Evolutionary conservation across 2,888 invertebrate genomes (phyloP), one percentile per base, ranked within the genome.

Genomic region (Diaphora mendica): DNA sequence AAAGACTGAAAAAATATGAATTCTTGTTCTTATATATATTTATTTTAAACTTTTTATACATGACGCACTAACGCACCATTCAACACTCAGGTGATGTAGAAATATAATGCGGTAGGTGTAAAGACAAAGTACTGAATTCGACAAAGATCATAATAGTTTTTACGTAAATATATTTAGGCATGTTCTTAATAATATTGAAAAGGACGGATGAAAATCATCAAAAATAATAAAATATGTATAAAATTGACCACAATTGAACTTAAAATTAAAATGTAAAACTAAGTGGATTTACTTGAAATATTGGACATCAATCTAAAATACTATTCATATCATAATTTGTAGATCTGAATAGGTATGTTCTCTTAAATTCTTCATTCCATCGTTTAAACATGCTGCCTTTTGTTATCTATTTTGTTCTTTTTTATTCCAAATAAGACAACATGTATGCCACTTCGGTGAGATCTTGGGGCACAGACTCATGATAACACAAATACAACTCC

Each of bases 401-500:
- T 9, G 30, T 20, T 48, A 2, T 26, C 23, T 26, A 66, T 3
- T 15, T 15, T 15, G 7, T 13, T 15, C 44, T 0, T 20, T 17
- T 51, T 79, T 87, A 95, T 82, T 95, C 95, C 79, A 95, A 93
- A 91, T 95, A 96, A 72, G 95, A 97, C 7, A 98, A 94, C 82
- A 97, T 96, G 91, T 98, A 99, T 11, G 98, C 98, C 86, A 99
- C 96, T 96, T 99, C 99, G 0, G 99, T 97, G 83, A 98, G 95
- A 94, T 98, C 98, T 92, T 99, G 99, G 0, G 98, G 98, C 23
- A 98, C 96, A 42, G 97, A 97, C 79, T 98, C 98, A 83, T 98
- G 97, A 91, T 98, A 98, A 91, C 99, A 99, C 64, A 99, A 96
- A 88, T 98, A 99, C 20, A 99, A 94, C 90, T 99, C 99, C 81